phyloP scores from a whole-genome alignment of 2,113 vertebrate species.

The Datnioides undecimradiatus region DNA sequence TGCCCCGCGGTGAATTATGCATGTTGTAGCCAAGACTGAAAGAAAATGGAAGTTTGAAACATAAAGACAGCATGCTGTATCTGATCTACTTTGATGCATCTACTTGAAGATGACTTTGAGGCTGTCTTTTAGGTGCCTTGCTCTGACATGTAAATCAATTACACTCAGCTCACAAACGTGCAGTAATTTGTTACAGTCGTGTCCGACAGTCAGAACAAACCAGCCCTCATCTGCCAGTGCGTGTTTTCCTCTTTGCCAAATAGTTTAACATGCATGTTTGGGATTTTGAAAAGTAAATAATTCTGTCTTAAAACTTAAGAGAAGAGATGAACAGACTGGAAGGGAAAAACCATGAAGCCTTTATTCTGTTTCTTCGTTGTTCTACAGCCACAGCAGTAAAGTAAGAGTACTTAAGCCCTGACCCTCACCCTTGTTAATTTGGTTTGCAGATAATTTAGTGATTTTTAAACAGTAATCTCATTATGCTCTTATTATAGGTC shows the following conservation, averaged over 20 bases:
- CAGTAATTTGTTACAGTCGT: background rate
- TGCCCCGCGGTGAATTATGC: slow-evolving; percentile 41
- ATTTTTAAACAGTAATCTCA: background rate
- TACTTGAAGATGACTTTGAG: background rate
- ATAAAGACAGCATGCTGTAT: slow-evolving; percentile 23
- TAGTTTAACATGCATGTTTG: background rate
- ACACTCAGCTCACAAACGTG: background rate
- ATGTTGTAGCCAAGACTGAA: slow-evolving; percentile 22
- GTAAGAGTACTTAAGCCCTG: background rate
- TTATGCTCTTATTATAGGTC: slow-evolving; percentile 2
- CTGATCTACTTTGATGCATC: slow-evolving; percentile 34
- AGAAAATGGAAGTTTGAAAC: slow-evolving; percentile 20
- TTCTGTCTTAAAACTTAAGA: background rate
- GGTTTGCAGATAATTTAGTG: background rate
- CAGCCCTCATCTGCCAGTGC: background rate
- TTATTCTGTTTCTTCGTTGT: background rate
- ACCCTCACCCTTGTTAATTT: background rate
- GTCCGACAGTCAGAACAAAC: too few relatives aligned
- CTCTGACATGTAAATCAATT: slow-evolving; percentile 6
- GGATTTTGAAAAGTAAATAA: background rate
- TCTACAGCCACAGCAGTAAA: background rate
- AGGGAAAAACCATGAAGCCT: background rate
- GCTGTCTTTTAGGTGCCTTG: background rate
- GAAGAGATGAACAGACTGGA: background rate
- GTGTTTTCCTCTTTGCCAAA: background rate